A percentile compares a stretch with the other conserved stretches of the same genome.
Evolutionary conservation across 1,140 invertebrate genomes (phyloP).

Genomic region (Dendrolimus punctatus): DNA sequence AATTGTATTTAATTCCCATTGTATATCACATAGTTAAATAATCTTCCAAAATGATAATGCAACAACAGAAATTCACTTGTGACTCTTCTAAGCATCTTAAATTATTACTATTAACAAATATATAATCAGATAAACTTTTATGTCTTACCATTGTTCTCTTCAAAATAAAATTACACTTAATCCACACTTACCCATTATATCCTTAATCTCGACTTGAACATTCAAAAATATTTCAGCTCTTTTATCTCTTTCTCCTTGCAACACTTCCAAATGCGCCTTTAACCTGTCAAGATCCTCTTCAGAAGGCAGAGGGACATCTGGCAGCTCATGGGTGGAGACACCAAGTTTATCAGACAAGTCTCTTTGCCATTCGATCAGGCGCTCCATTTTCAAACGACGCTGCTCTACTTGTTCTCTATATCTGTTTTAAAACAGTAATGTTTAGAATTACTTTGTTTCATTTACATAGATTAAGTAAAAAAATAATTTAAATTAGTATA

Average conservation of each 20-base stretch:
- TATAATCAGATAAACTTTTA: too few species aligned
- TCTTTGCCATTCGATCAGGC: slow-evolving; percentile 54
- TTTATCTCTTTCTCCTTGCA: slow-evolving; percentile 71
- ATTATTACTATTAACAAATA: too few species aligned
- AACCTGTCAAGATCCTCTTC: slow-evolving; percentile 70
- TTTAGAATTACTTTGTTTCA: background rate
- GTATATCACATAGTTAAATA: too few species aligned
- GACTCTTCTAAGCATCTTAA: too few species aligned
- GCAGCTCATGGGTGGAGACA: slow-evolving; percentile 53
- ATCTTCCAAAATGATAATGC: too few species aligned
- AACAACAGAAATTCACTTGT: too few species aligned
- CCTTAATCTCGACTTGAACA: slow-evolving; percentile 68
- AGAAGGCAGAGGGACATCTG: slow-evolving; percentile 64
- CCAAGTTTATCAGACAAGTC: slow-evolving; percentile 61
- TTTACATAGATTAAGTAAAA: background rate
- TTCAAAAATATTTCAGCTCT: slow-evolving; percentile 68
- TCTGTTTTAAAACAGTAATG: slow-evolving; percentile 16
- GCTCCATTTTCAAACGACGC: slow-evolving; percentile 48
- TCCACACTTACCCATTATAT: slow-evolving; percentile 61
- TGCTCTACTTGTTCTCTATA: slow-evolving; percentile 58
- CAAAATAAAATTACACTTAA: slow-evolving; percentile 10
- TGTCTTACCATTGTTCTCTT: too few species aligned
- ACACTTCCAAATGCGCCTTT: slow-evolving; percentile 64
- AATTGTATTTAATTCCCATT: too few species aligned
- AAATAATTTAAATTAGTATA: background rate